Conservation (phyloP, 53 echinoderm and acorn worm genomes). For the Paelopatides confundens region DNA sequence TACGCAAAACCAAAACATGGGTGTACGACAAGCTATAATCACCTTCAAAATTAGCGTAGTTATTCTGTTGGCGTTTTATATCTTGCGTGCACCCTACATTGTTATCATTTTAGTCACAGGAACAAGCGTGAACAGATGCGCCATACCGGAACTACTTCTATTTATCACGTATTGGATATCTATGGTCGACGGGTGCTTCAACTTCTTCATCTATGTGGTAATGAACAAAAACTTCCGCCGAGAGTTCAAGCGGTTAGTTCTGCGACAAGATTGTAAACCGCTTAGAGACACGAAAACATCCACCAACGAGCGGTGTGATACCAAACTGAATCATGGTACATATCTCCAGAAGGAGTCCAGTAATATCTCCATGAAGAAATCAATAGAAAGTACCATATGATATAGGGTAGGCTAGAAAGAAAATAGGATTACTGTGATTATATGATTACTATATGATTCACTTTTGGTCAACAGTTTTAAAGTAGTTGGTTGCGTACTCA, state of each 20-base stretch:
- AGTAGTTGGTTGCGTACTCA: too few species aligned
- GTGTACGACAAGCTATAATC: background rate
- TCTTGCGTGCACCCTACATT: constrained; percentile 21
- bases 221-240: constrained; percentile 48
- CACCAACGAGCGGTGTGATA: background rate
- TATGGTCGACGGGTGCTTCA: constrained; percentile 35
- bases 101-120: background rate
- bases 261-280: background rate
- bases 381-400: background rate
- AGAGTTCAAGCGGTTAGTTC: constrained; percentile 28
- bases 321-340: background rate
- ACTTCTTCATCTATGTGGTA: constrained; percentile 40
- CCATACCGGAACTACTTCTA: constrained; percentile 10
- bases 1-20: background rate
- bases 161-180: constrained; percentile 18
- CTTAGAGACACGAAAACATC: background rate
- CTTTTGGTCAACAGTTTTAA: too few species aligned
- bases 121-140: background rate
- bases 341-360: background rate
- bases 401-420: too few species aligned
- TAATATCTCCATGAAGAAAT: background rate
- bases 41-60: constrained; percentile 22
- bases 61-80: constrained; percentile 43
- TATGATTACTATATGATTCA: too few species aligned
- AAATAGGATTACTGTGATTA: too few species aligned